Conservation (phyloP, 2,888 invertebrate species). For the Prosopocoilus inquinatus region DNA sequence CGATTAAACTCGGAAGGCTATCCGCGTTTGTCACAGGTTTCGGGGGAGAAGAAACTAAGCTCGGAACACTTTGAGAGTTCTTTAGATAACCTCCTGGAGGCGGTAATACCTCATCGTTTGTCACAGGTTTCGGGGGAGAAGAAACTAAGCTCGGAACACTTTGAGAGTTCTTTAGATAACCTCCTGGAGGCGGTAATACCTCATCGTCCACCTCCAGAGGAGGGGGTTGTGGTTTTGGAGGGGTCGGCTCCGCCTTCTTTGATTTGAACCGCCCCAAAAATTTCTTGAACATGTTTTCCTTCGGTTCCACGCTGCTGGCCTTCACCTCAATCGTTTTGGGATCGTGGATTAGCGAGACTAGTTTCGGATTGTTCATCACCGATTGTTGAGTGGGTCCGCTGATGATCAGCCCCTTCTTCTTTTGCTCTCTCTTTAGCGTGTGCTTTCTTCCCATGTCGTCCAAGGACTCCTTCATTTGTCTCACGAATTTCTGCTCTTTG, state of each 20-base stretch:
- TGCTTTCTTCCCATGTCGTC: constrained; percentile 36
- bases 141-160: no score
- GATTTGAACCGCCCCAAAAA: constrained; percentile 36
- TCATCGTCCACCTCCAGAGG: not conserved
- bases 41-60: not conserved
- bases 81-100: not conserved
- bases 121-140: not conserved
- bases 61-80: not conserved
- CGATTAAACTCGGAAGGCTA: not conserved
- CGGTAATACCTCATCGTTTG: not conserved
- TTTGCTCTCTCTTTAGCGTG: constrained; percentile 31
- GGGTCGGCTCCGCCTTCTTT: constrained; percentile 20
- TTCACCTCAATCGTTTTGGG: constrained; percentile 11
- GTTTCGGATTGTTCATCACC: constrained; percentile 34
- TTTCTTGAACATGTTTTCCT: constrained; percentile 29
- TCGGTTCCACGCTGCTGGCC: not conserved
- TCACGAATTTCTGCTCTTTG: constrained; percentile 39
- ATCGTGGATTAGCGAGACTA: constrained; percentile 24
- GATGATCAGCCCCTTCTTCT: constrained; percentile 32
- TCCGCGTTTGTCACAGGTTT: not conserved
- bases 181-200: not conserved
- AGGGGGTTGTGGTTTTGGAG: not conserved
- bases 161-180: not conserved
- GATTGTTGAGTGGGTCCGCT: constrained; percentile 38
- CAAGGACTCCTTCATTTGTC: constrained; percentile 35